Evolutionary conservation across 2,888 invertebrate genomes (phyloP), one percentile per base, ranked within the genome.

Genomic region (Siphlonurus alternatus): DNA sequence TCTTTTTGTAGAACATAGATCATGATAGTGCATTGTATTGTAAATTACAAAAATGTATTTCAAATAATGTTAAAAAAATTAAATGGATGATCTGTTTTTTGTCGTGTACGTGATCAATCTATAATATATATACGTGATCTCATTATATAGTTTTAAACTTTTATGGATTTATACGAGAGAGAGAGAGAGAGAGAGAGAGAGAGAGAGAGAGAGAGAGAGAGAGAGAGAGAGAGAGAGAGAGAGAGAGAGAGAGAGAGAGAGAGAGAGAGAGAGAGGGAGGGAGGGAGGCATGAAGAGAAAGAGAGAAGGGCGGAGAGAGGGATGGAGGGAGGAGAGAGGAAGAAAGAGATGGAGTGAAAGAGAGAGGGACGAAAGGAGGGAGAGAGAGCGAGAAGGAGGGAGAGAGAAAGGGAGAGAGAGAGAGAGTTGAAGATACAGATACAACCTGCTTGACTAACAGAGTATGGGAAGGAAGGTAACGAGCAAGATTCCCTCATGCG

Each of bases 181-280:
- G n/a, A n/a, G n/a, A n/a, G n/a, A 56, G 56, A 22, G 56, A 56
- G 56, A 56, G 56, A 22, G 56, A 56, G 56, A 56, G 56, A 22
- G 56, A 56, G 56, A 56, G 56, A 22, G 56, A 56, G 56, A 56
- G 56, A 22, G 56, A 56, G 56, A 56, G 56, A 22, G 56, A 56
- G 56, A 56, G 56, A 22, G 56, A 56, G 56, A 56, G 56, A 22
- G 56, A 56, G 56, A 56, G 56, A 22, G 56, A 56, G 56, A 56
- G 56, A 22, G 56, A 56, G 56, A 56, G 56, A 22, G 56, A 61
- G 56, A 61, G 2, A 2, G 61, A 61, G 61, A 61, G 62, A 19
- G 18, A 51, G 54, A 53, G 53, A n/a, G 53, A 62, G 51, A 18
- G n/a, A n/a, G 53, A 23, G 62, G 53, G n/a, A 23, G 53, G 24